A percentile compares a stretch with the other conserved stretches of the same genome.
These are phyloP conservation scores for Albula glossodonta DNA, from an alignment of 2,113 vertebrate genomes.

Conservation along the genomic window DNA sequence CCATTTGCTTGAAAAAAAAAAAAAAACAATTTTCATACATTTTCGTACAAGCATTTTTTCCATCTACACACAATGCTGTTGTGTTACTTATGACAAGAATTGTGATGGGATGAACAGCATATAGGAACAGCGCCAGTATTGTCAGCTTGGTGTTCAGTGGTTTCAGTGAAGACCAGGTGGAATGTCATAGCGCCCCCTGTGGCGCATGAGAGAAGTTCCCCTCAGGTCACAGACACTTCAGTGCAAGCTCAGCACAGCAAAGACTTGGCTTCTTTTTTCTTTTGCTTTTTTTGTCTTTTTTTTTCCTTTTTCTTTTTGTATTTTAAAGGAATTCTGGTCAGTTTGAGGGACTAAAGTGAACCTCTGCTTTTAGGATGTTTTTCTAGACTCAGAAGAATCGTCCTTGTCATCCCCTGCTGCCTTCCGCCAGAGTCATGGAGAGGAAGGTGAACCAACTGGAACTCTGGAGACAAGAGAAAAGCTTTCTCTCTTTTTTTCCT, in stretches of 20 bases:
- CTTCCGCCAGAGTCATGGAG: not conserved
- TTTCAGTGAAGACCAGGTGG: conserved; percentile 1
- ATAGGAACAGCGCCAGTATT: not conserved
- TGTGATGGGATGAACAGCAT: not conserved
- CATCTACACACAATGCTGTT: not conserved
- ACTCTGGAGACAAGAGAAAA: not conserved
- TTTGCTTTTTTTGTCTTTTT: not conserved
- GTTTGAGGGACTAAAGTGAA: conserved; percentile 24
- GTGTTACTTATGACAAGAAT: not conserved
- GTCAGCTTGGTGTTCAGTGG: not conserved
- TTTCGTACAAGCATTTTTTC: not conserved
- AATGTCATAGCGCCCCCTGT: not conserved
- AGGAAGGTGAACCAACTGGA: conserved; percentile 17
- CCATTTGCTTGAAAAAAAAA: not conserved
- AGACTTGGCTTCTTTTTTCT: not conserved
- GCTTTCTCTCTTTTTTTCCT: not conserved
- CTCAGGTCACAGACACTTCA: conserved; percentile 8
- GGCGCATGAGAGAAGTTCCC: not conserved
- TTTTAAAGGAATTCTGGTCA: not conserved
- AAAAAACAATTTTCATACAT: not conserved
- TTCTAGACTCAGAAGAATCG: conserved; percentile 23
- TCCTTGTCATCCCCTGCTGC: conserved; percentile 22
- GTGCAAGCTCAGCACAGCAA: not conserved
- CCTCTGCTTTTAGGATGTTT: conserved; percentile 31
- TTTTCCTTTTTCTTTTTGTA: not conserved